These are phyloP conservation scores for Rhinatrema bivittatum DNA, from an alignment of 2,797 vertebrate genomes.

Conservation along the genomic window DNA sequence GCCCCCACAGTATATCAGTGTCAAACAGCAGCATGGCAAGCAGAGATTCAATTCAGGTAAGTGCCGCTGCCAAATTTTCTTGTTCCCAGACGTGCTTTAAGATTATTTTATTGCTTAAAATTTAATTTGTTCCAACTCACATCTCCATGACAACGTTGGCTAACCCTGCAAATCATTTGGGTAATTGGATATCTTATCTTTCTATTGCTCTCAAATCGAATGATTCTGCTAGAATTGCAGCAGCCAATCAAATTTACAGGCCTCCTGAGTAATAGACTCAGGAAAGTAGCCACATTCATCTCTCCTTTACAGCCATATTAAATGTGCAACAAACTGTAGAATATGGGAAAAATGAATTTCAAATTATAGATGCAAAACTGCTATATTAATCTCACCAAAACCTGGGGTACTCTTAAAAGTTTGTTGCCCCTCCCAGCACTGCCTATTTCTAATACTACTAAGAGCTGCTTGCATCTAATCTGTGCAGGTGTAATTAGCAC, in stretches of 20 bases:
- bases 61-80: constrained; percentile 70
- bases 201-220: constrained; percentile 87
- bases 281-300: constrained; percentile 68
- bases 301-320: constrained; percentile 57
- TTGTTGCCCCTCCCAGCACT: constrained; percentile 30
- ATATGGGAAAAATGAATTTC: constrained; percentile 37
- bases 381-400: constrained; percentile 38
- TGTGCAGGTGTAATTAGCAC: constrained; percentile 20
- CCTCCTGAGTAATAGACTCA: constrained; percentile 68
- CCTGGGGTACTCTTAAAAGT: constrained; percentile 15
- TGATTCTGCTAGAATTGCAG: constrained; percentile 85
- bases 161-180: constrained; percentile 89
- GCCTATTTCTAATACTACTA: constrained; percentile 1
- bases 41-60: constrained; percentile 73
- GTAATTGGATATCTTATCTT: constrained; percentile 93
- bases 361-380: constrained; percentile 42
- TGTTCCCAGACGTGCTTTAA: constrained; percentile 89
- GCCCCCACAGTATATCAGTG: constrained; percentile 58
- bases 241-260: constrained; percentile 86
- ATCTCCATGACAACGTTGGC: constrained; percentile 91
- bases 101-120: constrained; percentile 94
- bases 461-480: constrained; percentile 8
- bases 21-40: constrained; percentile 65
- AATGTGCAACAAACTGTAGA: constrained; percentile 46
- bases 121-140: constrained; percentile 82